A percentile compares a stretch with the other conserved stretches of the same genome.
Evolutionary conservation across 2,797 vertebrate species (phyloP).

Genomic region (Halcyon smyrnensis): DNA sequence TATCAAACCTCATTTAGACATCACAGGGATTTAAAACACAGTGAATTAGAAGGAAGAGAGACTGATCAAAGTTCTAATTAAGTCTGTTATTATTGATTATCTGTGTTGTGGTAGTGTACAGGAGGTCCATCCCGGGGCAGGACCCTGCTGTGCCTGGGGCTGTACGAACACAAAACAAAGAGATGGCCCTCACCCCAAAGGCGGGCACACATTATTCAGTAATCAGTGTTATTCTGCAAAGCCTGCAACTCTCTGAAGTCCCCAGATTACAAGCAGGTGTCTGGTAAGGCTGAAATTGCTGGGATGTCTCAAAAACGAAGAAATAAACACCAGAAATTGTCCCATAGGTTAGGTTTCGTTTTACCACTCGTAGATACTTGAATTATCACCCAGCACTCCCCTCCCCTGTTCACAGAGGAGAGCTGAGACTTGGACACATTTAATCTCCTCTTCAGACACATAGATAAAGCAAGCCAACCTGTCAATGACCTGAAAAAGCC

Average conservation of each 20-base stretch:
- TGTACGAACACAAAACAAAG: neutral
- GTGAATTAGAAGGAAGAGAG: constrained; percentile 65
- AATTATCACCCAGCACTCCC: neutral
- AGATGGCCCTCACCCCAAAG: neutral
- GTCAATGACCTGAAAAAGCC: neutral
- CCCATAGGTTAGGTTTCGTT: neutral
- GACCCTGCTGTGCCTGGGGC: neutral
- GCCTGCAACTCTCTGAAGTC: neutral
- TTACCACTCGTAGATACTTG: neutral
- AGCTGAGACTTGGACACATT: neutral
- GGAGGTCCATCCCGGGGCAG: constrained; percentile 14
- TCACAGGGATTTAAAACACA: constrained; percentile 59
- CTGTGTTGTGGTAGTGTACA: neutral
- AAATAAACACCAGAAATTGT: constrained; percentile 3
- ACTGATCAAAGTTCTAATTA: constrained; percentile 55
- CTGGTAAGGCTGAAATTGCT: neutral
- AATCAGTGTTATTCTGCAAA: constrained; percentile 10
- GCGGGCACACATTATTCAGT: neutral
- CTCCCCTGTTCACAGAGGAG: neutral
- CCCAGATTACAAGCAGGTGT: neutral
- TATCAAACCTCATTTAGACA: constrained; percentile 50
- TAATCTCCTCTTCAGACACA: neutral
- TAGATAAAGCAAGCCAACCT: neutral
- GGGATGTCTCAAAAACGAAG: neutral
- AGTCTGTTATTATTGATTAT: constrained; percentile 60